Evolutionary conservation across 2,888 invertebrate species (phyloP), one percentile per base, ranked within the genome.

Genomic region (Leucoma salicis): DNA sequence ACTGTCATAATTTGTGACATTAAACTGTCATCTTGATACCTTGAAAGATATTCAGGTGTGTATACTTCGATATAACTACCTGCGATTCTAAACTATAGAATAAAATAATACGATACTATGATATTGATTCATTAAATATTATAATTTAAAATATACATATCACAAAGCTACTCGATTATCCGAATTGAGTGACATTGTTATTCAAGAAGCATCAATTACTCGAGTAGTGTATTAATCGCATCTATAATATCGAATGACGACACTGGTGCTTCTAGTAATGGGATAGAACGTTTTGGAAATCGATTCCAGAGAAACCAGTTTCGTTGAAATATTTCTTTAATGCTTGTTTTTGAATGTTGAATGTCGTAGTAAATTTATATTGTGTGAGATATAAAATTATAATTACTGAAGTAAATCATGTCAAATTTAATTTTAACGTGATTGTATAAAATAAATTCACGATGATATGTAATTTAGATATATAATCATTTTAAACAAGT

Each of bases 311-410:
- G 18, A 40, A 61, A 62, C 60, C 21, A 46, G 62, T 60, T 61
- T 31, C 40, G 45, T 38, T 40, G 36, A 53, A 50, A 46, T 38
- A 49, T 53, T 44, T 45, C 46, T 55, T 27, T 43, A 47, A 35
- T 42, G 49, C 53, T 49, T 61, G 55, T 60, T 61, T 61, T 45
- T 61, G 55, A 57, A 57, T 55, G 61, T 61, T 55, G 47, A 49
- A 52, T 51, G 57, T 46, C 42, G 47, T 49, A 43, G 55, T 57
- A 61, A 60, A 60, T 60, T 40, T 60, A 38, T 48, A 60, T 55
- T 53, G 44, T 50, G 53, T 43, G 43, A 60, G 47, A 42, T 46
- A 48, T 52, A 52, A 60, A 57, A 49, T 40, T 51, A 47, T 57
- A 52, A 60, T 60, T 54, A 42, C 47, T 46, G 25, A 35, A 34